Conservation (phyloP, 1,140 invertebrate genomes). For the Camponotus vicinus region DNA sequence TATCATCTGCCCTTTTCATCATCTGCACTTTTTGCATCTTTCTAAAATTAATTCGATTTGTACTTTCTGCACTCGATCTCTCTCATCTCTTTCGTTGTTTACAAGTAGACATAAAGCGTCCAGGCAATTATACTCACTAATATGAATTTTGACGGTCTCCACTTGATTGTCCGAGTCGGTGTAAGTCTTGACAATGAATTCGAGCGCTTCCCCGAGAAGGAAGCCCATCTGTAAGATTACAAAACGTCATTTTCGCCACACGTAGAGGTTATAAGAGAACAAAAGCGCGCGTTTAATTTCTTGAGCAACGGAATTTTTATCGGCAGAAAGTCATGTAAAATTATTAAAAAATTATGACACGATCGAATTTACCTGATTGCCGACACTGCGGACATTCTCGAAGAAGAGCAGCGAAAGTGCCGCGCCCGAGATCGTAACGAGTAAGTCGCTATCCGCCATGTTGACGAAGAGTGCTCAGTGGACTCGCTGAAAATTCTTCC, state of each 20-base stretch:
- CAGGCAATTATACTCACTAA: slow-evolving; percentile 82
- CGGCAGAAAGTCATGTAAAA: background rate
- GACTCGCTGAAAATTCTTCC: background rate
- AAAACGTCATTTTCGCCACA: slow-evolving; percentile 12
- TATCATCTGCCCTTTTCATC: background rate
- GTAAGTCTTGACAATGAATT: slow-evolving; percentile 88
- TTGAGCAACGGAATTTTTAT: background rate
- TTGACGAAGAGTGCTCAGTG: slow-evolving; percentile 72
- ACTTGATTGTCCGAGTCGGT: slow-evolving; percentile 89
- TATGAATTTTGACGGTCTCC: slow-evolving; percentile 87
- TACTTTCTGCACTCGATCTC: background rate
- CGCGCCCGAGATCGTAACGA: slow-evolving; percentile 86
- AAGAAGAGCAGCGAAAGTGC: slow-evolving; percentile 88
- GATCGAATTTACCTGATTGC: slow-evolving; percentile 86
- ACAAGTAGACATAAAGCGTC: background rate
- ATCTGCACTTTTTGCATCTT: background rate
- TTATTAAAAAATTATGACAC: background rate
- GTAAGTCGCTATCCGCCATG: slow-evolving; percentile 81
- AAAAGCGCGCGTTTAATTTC: background rate
- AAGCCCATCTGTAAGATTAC: slow-evolving; percentile 88
- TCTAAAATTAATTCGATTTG: background rate
- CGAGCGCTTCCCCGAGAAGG: slow-evolving; percentile 88
- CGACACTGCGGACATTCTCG: slow-evolving; percentile 87
- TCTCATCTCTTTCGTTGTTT: slow-evolving; percentile 33
- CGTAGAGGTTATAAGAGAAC: slow-evolving; percentile 41